Percentiles rank a stretch among this genome's conserved stretches.
phyloP scores from a whole-genome alignment of 2,888 invertebrate genomes.

The Petrolisthes cinctipes region DNA sequence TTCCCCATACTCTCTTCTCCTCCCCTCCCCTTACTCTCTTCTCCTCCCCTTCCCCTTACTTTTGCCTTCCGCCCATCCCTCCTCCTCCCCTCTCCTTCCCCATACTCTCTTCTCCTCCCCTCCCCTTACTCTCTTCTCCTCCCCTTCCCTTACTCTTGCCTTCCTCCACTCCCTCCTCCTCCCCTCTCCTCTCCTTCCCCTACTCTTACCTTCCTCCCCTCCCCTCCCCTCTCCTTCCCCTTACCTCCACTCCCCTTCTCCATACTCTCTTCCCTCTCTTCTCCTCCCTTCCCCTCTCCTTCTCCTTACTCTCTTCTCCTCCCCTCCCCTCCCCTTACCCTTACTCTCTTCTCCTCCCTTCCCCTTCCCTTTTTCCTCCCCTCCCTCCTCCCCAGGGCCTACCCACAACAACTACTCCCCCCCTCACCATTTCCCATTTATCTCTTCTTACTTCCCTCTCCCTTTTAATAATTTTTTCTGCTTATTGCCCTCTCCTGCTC shows the following conservation, averaged over 20 bases:
- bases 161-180: not conserved
- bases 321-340: too few species aligned
- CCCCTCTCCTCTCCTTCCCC: not conserved
- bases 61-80: conserved; percentile 1
- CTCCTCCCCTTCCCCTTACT: not conserved
- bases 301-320: conserved; percentile 7
- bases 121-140: not conserved
- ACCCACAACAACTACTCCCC: not conserved
- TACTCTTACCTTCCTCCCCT: not conserved
- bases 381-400: not conserved
- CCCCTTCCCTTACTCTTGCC: not conserved
- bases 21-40: not conserved
- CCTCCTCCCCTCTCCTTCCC: not conserved
- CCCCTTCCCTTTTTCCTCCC: not conserved
- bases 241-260: not conserved
- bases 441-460: not conserved
- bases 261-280: conserved; percentile 19
- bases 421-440: not conserved
- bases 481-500: not conserved
- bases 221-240: not conserved
- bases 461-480: not conserved
- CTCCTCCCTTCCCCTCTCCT: not conserved
- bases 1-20: not conserved
- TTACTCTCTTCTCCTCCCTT: not conserved
- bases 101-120: not conserved